These are phyloP conservation scores for Syrmaticus mikado DNA, from an alignment of 2,113 vertebrate genomes.

Conservation along the genomic window DNA sequence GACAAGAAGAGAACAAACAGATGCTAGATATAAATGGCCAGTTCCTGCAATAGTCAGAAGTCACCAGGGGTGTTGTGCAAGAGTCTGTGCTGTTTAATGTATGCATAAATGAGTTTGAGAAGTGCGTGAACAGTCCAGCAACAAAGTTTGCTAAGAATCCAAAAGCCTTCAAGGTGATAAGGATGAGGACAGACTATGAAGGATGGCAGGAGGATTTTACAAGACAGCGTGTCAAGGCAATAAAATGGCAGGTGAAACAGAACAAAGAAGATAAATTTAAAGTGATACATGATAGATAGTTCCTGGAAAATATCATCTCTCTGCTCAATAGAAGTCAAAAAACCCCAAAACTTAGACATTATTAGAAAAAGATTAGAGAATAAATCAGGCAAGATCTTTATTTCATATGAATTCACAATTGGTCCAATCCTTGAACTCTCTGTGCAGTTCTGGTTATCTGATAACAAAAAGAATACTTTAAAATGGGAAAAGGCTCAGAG, in stretches of 20 bases:
- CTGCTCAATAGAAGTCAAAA: neutral
- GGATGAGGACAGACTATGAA: constrained; percentile 6
- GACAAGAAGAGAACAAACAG: neutral
- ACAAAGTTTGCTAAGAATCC: constrained; percentile 1
- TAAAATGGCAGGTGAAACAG: constrained; percentile 20
- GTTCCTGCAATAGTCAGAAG: neutral
- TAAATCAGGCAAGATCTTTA: neutral
- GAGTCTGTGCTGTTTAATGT: neutral
- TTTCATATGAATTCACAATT: neutral
- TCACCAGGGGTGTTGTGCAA: neutral
- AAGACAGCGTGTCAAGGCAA: constrained; percentile 5
- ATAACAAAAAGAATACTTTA: neutral
- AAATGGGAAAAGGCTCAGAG: neutral
- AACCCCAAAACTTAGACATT: neutral
- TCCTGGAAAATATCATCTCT: neutral
- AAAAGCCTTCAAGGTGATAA: neutral
- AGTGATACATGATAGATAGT: neutral
- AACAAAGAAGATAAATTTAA: constrained; percentile 20
- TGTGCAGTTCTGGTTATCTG: neutral
- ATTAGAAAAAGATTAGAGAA: neutral
- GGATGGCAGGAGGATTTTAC: constrained; percentile 1
- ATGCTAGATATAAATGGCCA: neutral
- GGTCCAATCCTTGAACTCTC: neutral
- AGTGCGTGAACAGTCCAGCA: neutral
- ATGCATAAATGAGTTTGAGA: neutral